phyloP scores from a whole-genome alignment of 2,797 vertebrate species.

The Urosaurus nigricauda region DNA sequence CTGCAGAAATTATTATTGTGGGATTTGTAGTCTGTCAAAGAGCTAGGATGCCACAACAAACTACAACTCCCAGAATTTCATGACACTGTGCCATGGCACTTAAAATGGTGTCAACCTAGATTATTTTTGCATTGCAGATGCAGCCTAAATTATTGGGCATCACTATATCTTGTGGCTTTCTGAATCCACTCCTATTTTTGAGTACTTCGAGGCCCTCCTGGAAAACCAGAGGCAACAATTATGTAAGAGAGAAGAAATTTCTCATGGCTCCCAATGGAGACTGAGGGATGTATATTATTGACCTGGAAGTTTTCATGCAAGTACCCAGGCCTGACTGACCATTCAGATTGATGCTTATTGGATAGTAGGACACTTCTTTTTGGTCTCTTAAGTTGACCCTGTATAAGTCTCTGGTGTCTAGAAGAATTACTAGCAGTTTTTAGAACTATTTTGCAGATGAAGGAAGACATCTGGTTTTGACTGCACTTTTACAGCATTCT shows the following conservation, averaged over 20 bases:
- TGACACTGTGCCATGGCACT: too few relatives aligned
- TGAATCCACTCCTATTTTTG: neutral
- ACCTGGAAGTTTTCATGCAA: neutral
- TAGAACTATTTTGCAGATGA: neutral
- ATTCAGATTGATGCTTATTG: too few relatives aligned
- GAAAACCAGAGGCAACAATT: neutral
- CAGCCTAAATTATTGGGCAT: too few relatives aligned
- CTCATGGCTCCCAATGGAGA: neutral
- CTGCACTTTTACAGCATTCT: neutral
- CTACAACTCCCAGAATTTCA: too few relatives aligned
- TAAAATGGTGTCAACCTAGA: too few relatives aligned
- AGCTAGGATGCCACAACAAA: too few relatives aligned
- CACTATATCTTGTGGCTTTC: neutral
- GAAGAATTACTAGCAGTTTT: conserved; percentile 4
- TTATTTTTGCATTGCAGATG: too few relatives aligned
- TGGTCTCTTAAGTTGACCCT: neutral
- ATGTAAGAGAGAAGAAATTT: neutral
- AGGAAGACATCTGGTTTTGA: neutral
- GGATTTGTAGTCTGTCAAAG: too few relatives aligned
- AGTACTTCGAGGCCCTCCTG: neutral
- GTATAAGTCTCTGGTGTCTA: neutral
- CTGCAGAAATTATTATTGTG: too few relatives aligned
- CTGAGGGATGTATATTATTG: neutral
- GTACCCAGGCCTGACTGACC: neutral
- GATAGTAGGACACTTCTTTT: too few relatives aligned